Conservation (phyloP, 2,113 vertebrate species). For the Oreocharis arfaki region DNA sequence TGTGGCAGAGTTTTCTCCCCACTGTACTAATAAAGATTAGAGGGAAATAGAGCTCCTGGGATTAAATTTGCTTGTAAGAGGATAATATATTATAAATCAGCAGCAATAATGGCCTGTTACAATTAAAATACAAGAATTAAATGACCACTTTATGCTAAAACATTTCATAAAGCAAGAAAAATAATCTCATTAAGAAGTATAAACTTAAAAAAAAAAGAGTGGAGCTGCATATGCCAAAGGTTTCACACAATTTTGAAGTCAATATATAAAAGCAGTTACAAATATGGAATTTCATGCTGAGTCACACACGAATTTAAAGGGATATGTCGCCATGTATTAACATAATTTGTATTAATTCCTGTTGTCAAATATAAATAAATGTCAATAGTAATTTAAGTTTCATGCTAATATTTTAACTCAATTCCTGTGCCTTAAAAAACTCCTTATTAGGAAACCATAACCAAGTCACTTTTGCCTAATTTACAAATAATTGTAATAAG, state of each 20-base stretch:
- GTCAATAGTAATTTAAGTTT: background rate
- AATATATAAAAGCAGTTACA: background rate
- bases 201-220: background rate
- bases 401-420: background rate
- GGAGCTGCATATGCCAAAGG: background rate
- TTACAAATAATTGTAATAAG: background rate
- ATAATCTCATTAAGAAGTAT: background rate
- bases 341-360: background rate
- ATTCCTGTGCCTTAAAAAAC: background rate
- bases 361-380: background rate
- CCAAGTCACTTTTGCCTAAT: background rate
- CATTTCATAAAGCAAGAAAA: background rate
- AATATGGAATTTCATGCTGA: background rate
- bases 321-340: background rate
- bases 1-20: background rate
- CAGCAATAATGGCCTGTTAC: background rate
- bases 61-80: conserved; percentile 52
- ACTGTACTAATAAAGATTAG: background rate
- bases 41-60: background rate
- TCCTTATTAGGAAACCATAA: background rate
- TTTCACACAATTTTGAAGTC: background rate
- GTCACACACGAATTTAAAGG: background rate
- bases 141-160: conserved; percentile 4
- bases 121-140: conserved; percentile 28
- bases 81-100: background rate